phyloP scores from a whole-genome alignment of 2,888 invertebrate species.

The Phoenoteleia sp. region DNA sequence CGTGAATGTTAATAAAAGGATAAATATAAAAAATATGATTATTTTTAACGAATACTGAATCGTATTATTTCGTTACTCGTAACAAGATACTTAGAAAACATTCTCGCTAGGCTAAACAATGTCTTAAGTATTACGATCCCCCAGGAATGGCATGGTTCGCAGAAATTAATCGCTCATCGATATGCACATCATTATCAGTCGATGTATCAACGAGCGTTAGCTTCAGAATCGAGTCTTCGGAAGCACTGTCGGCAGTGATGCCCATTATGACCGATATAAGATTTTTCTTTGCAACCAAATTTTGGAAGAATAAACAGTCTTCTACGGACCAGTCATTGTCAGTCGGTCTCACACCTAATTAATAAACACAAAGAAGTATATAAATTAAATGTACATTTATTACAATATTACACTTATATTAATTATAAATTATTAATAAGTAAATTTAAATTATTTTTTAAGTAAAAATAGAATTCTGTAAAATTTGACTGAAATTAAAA shows the following conservation, averaged over 20 bases:
- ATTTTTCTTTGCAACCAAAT: conserved; percentile 90
- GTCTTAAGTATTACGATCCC: too few relatives aligned
- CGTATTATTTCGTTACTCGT: too few relatives aligned
- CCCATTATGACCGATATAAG: conserved; percentile 91
- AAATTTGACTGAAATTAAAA: too few relatives aligned
- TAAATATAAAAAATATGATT: background rate
- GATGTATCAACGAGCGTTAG: conserved; percentile 92
- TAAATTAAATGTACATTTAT: background rate
- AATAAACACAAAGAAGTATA: conserved; percentile 55
- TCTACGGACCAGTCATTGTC: conserved; percentile 91
- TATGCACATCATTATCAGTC: conserved; percentile 90
- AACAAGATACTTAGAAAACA: too few relatives aligned
- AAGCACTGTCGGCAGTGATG: conserved; percentile 89
- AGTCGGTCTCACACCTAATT: conserved; percentile 87
- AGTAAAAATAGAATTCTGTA: too few relatives aligned
- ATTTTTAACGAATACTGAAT: conserved; percentile 14
- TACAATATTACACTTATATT: background rate
- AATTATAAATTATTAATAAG: conserved; percentile 6
- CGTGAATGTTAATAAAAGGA: background rate
- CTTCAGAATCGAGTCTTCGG: conserved; percentile 88
- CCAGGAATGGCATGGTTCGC: conserved; percentile 88
- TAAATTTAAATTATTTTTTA: too few relatives aligned
- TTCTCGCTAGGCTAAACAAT: too few relatives aligned
- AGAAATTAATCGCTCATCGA: conserved; percentile 89
- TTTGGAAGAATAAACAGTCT: conserved; percentile 92